phyloP scores from a whole-genome alignment of 2,113 vertebrate genomes.

The Neodontobutis hainanensis region DNA sequence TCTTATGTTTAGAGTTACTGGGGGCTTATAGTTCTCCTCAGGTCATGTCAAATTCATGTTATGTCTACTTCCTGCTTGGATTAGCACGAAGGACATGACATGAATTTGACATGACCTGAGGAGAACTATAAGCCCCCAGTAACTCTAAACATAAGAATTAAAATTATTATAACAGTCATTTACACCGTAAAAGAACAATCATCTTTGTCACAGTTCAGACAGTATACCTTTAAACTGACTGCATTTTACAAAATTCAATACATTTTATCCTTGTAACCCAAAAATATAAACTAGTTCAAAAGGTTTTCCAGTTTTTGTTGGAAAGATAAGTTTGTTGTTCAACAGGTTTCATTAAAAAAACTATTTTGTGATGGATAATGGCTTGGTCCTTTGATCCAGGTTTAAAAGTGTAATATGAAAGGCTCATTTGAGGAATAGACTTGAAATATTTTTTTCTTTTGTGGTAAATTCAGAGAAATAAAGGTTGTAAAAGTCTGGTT shows the following conservation, averaged over 20 bases:
- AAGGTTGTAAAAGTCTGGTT: background rate
- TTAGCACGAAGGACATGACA: no score
- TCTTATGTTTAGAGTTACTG: no score
- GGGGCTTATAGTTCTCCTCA: no score
- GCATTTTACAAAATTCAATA: conserved; percentile 43
- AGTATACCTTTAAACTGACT: conserved; percentile 42
- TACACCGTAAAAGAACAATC: conserved; percentile 58
- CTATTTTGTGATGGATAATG: conserved; percentile 10
- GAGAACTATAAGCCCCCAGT: no score
- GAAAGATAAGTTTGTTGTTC: background rate
- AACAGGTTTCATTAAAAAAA: conserved; percentile 23
- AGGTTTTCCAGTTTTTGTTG: conserved; percentile 30
- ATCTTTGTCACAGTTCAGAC: conserved; percentile 35
- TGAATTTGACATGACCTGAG: no score
- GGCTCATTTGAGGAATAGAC: background rate
- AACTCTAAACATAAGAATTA: no score
- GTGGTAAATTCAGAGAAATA: background rate
- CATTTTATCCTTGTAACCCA: conserved; percentile 14
- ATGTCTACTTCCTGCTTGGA: no score
- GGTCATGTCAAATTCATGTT: no score
- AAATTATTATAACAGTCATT: no score
- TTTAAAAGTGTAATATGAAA: background rate
- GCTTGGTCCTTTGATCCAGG: conserved; percentile 3
- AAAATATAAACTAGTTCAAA: background rate
- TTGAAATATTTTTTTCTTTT: background rate